Conservation (phyloP, 2,888 invertebrate species). For the Protula sp. region DNA sequence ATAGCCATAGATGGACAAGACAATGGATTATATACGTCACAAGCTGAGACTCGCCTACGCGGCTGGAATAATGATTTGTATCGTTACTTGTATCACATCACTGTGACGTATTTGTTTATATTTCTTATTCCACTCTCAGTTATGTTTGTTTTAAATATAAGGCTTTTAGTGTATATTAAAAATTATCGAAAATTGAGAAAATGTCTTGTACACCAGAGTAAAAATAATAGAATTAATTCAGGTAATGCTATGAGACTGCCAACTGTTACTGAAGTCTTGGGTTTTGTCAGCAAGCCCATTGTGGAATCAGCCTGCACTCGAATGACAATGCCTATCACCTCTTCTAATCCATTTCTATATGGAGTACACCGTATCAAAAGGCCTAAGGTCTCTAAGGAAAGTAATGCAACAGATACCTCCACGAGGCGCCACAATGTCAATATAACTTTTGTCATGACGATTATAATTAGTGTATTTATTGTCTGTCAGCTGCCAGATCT, state of each 20-base stretch:
- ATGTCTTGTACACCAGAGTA: no score
- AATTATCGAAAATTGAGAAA: neutral
- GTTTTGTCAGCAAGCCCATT: no score
- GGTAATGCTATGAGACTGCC: no score
- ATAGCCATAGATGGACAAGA: neutral
- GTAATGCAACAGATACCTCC: no score
- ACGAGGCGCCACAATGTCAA: no score
- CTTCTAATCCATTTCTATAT: no score
- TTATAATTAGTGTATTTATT: conserved; percentile 13
- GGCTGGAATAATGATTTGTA: conserved; percentile 9
- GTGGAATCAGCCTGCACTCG: no score
- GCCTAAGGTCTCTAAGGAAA: no score
- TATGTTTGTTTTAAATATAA: conserved; percentile 5
- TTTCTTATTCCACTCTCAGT: conserved; percentile 8
- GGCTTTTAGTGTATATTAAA: neutral
- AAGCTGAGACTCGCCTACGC: neutral
- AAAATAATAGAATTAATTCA: no score
- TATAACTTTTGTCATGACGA: conserved; percentile 6
- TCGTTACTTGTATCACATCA: conserved; percentile 11
- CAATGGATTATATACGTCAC: conserved; percentile 3
- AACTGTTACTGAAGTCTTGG: no score
- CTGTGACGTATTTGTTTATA: conserved; percentile 5
- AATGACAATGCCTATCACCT: no score
- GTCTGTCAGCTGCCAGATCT: conserved; percentile 14
- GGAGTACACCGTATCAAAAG: no score